Evolutionary conservation across 2,888 invertebrate species (phyloP), one percentile per base, ranked within the genome.

Genomic region (Eumerus sabulonum): DNA sequence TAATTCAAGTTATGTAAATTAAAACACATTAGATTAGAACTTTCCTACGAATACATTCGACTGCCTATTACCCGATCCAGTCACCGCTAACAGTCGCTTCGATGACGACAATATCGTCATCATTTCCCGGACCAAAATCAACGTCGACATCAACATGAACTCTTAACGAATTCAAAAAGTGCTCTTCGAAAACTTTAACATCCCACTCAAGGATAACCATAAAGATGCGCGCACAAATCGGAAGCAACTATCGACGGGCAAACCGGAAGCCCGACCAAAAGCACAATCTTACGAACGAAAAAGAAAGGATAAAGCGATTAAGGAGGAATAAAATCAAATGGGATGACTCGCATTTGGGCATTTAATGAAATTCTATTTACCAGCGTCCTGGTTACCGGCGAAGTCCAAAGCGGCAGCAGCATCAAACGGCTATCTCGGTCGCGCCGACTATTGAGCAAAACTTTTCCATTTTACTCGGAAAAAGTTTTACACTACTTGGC

Each of bases 121-220:
- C 13, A 16, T 7, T 14, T 44, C 18, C 16, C 18, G n/a, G n/a
- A 27, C 44, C 11, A 27, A 27, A 27, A 27, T 27, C 27, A 27
- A 27, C 27, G 27, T 27, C 14, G 44, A 27, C 47, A 36, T 35
- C 66, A 48, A 62, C 68, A 56, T 57, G 60, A 67, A 67, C 62
- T 53, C 50, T 67, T 77, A 77, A 77, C 66, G 66, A 77, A 77
- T 77, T 77, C 76, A 77, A 77, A n/a, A 77, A 77, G 66, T 72
- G 56, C 66, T 68, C 67, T 72, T 48, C 53, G 62, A 67, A 66
- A 77, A 77, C 76, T 77, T 77, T 56, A 77, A 66, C 66, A 72
- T 47, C 16, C 72, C 66, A 77, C 76, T 72, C 72, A 72, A 72
- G 62, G 62, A 72, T 50, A 13, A 62, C 72, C 66, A 72, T 72